A percentile compares a stretch with the other conserved stretches of the same genome.
phyloP scores from a whole-genome alignment of 2,797 vertebrate species.

The Centropyge bicolor region DNA sequence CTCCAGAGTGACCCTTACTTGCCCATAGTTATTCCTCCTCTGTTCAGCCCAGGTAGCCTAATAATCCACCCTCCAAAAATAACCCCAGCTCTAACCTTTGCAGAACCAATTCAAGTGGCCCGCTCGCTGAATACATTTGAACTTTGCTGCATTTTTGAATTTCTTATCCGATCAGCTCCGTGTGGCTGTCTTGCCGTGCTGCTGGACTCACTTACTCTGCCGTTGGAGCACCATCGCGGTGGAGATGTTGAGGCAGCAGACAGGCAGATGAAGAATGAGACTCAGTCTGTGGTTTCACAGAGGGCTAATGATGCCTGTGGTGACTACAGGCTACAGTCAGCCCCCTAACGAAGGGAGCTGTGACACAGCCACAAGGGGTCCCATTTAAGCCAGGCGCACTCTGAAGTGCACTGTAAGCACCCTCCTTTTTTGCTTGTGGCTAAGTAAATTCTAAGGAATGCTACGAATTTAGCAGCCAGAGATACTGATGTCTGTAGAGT shows the following conservation, averaged over 20 bases:
- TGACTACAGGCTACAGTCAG: slow-evolving; percentile 87
- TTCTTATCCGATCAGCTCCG: slow-evolving; percentile 68
- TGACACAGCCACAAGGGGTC: slow-evolving; percentile 89
- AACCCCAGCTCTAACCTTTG: slow-evolving; percentile 83
- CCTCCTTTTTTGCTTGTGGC: slow-evolving; percentile 82
- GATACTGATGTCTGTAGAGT: slow-evolving; percentile 75
- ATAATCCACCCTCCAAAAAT: slow-evolving; percentile 80
- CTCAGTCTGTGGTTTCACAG: slow-evolving; percentile 86
- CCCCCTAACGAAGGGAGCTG: slow-evolving; percentile 89
- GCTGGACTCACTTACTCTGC: slow-evolving; percentile 78
- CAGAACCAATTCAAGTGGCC: slow-evolving; percentile 77
- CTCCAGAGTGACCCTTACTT: slow-evolving; percentile 70
- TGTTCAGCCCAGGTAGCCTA: slow-evolving; percentile 79
- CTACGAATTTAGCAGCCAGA: slow-evolving; percentile 76
- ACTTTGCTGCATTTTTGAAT: slow-evolving; percentile 83
- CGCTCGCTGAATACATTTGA: slow-evolving; percentile 83
- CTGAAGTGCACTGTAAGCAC: slow-evolving; percentile 88
- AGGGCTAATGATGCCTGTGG: slow-evolving; percentile 89
- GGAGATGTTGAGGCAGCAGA: slow-evolving; percentile 83
- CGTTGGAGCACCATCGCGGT: slow-evolving; percentile 72
- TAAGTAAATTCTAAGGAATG: slow-evolving; percentile 84
- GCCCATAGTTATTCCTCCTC: slow-evolving; percentile 74
- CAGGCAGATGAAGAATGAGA: slow-evolving; percentile 89
- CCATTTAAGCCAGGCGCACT: slow-evolving; percentile 85
- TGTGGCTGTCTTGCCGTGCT: slow-evolving; percentile 70